Evolutionary conservation across 1,140 invertebrate species (phyloP), one percentile per base, ranked within the genome.

Genomic region (Epicauta chinensis): DNA sequence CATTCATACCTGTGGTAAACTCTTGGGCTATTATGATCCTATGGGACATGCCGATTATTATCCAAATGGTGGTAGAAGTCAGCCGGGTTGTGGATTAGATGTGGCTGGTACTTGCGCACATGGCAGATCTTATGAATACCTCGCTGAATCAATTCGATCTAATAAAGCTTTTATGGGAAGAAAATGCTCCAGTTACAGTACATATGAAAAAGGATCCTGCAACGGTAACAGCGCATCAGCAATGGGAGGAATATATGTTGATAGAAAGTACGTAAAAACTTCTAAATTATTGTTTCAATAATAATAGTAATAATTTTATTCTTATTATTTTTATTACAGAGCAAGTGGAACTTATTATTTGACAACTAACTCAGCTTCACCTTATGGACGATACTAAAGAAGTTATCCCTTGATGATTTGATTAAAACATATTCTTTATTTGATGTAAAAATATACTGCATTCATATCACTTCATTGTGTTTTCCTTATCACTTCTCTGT

Each of bases 1-100:
- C 0, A 82, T 89, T 44, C 86, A 89, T 56, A 86, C 86, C 0
- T 79, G 83, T 58, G 75, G 69, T 2, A 75, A 73, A 7, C 34
- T 74, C 10, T 64, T 76, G 10, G 79, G 79, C 0, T 69, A 74
- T 53, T 51, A 43, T 2, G 71, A 74, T 13, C 64, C 71, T 0
- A 61, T 75, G 14, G 80, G 80, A 3, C 70, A 80, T 60, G 71
- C 70, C 11, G 76, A 81, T 56, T 81, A 81, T 61, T 81, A 75
- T 63, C 72, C 75, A 0, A 77, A 78, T 51, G 62, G 59, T 37
- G 64, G 64, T 14, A 71, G 66, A 1, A 61, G 71, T 5, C 86
- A 89, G 62, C 80, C 81, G 2, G 86, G 86, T 1, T 89, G 86
- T 50, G 67, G 62, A 2, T 64, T 68, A 13, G 75, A 78, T 65